Conservation (phyloP, 2,888 invertebrate genomes). For the Cheilosia impressa region DNA sequence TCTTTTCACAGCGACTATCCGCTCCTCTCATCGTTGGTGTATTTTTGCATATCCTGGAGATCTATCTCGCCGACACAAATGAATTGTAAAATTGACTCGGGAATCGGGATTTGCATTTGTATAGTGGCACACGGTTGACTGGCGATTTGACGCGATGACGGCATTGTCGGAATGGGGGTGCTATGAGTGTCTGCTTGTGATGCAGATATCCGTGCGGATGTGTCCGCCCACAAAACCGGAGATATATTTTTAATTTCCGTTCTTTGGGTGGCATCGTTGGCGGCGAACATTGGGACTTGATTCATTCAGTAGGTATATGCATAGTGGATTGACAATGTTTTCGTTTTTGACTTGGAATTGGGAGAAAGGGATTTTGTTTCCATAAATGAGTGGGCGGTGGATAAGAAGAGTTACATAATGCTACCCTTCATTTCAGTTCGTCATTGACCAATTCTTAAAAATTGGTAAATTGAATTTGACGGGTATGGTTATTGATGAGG, state of each 20-base stretch:
- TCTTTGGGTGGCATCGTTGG: conserved; percentile 16
- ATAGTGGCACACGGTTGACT: conserved; percentile 61
- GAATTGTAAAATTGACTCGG: conserved; percentile 72
- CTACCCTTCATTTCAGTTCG: too few relatives aligned
- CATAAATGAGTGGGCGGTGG: too few relatives aligned
- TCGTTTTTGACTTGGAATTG: conserved; percentile 17
- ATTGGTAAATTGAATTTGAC: too few relatives aligned
- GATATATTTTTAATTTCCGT: conserved; percentile 80
- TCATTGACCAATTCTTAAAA: too few relatives aligned
- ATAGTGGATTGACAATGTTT: conserved; percentile 25
- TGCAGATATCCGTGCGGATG: conserved; percentile 78
- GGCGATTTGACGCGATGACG: conserved; percentile 67
- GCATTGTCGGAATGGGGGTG: conserved; percentile 34
- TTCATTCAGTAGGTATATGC: conserved; percentile 8
- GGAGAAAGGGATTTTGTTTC: too few relatives aligned
- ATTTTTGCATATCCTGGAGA: conserved; percentile 61
- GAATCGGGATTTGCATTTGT: conserved; percentile 69
- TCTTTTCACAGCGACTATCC: conserved; percentile 8
- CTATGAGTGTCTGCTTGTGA: conserved; percentile 21
- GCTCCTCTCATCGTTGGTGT: neutral
- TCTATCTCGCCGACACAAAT: conserved; percentile 72
- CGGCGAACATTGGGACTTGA: conserved; percentile 20
- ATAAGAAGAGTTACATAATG: too few relatives aligned
- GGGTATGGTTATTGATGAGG: too few relatives aligned
- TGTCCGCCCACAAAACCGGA: conserved; percentile 83